These are phyloP conservation scores for Chaetodon auriga DNA, from an alignment of 2,113 vertebrate genomes.

Conservation along the genomic window DNA sequence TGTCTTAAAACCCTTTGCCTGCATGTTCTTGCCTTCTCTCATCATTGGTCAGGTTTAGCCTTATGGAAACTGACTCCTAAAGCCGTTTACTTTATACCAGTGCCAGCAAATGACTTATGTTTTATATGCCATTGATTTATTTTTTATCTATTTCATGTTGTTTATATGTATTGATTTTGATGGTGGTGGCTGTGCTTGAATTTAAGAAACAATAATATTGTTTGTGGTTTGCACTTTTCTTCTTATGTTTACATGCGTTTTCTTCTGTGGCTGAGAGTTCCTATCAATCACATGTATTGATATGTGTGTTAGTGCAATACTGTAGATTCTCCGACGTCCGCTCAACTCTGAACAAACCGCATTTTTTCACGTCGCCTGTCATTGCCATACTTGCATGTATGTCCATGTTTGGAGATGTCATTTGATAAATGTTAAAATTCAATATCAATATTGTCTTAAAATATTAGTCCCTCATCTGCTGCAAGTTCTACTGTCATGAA, in stretches of 20 bases:
- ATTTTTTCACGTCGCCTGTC: slow-evolving; percentile 12
- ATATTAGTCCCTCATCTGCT: slow-evolving; percentile 27
- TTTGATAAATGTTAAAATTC: slow-evolving; percentile 30
- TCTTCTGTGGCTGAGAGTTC: slow-evolving; percentile 20
- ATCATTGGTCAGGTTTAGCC: slow-evolving; percentile 46
- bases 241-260: slow-evolving; percentile 41
- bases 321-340: slow-evolving; percentile 22
- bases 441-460: background rate
- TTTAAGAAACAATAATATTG: background rate
- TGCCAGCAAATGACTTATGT: slow-evolving; percentile 61
- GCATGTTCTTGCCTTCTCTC: slow-evolving; percentile 69
- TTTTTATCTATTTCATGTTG: slow-evolving; percentile 14
- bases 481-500: background rate
- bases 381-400: slow-evolving; percentile 45
- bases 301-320: slow-evolving; percentile 44
- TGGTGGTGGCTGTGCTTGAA: slow-evolving; percentile 25
- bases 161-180: slow-evolving; percentile 7
- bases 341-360: background rate
- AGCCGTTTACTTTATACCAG: slow-evolving; percentile 59
- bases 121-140: slow-evolving; percentile 47
- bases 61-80: slow-evolving; percentile 44
- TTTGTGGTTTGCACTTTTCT: slow-evolving; percentile 44
- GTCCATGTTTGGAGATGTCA: slow-evolving; percentile 31
- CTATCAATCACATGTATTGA: slow-evolving; percentile 4
- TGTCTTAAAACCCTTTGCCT: slow-evolving; percentile 67